A percentile compares a stretch with the other conserved stretches of the same genome.
These are phyloP conservation scores for Lagocephalus sceleratus DNA, from an alignment of 2,797 vertebrate genomes.

Conservation along the genomic window DNA sequence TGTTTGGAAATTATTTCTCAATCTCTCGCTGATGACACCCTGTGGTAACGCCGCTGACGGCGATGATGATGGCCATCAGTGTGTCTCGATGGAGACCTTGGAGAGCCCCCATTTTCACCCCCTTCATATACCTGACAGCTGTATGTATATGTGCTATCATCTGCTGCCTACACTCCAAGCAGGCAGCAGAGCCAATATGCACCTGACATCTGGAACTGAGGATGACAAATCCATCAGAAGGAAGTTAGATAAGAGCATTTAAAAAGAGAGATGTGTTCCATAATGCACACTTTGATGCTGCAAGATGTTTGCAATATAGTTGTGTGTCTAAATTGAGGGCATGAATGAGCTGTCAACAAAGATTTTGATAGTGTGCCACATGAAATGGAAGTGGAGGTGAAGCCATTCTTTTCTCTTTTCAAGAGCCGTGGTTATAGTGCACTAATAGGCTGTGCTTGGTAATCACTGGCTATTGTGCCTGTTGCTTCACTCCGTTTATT, in stretches of 20 bases:
- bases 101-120: conserved; percentile 60
- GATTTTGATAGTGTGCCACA: conserved; percentile 67
- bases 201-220: conserved; percentile 66
- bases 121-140: conserved; percentile 73
- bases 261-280: conserved; percentile 60
- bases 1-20: conserved; percentile 71
- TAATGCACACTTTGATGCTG: conserved; percentile 58
- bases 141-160: conserved; percentile 73
- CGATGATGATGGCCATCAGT: conserved; percentile 69
- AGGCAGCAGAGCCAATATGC: conserved; percentile 66
- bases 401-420: conserved; percentile 74
- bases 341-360: conserved; percentile 68
- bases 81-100: conserved; percentile 67
- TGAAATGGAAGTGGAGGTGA: conserved; percentile 74
- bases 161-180: conserved; percentile 53
- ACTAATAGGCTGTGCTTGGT: conserved; percentile 76
- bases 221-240: conserved; percentile 45
- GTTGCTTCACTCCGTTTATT: conserved; percentile 68
- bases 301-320: conserved; percentile 58
- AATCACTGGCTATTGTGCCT: conserved; percentile 75
- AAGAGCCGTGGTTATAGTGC: conserved; percentile 71
- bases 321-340: conserved; percentile 58
- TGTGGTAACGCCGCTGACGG: conserved; percentile 52
- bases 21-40: conserved; percentile 64
- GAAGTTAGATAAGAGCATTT: conserved; percentile 57